Conservation (phyloP, 92 coral and sea anemone genomes). For the Heliopora coerulea region DNA sequence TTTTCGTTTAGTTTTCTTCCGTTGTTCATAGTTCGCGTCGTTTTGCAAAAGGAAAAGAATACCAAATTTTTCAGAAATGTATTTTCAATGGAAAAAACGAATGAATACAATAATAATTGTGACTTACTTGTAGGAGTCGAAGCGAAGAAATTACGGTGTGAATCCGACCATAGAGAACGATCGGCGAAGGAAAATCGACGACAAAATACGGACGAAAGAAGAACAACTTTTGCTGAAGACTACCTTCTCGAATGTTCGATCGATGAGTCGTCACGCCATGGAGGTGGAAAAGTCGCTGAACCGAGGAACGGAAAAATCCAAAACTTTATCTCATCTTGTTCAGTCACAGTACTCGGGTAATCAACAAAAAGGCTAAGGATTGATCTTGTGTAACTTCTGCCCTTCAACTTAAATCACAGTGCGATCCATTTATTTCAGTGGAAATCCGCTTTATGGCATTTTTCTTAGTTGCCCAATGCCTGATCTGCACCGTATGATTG, state of each 20-base stretch:
- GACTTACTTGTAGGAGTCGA: slow-evolving; percentile 58
- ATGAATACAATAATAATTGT: neutral
- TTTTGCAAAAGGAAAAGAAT: no score
- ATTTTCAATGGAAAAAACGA: neutral
- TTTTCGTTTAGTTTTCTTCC: no score
- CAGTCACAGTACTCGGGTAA: slow-evolving; percentile 52
- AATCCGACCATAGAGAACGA: slow-evolving; percentile 71
- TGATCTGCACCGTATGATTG: no score
- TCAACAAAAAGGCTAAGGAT: no score
- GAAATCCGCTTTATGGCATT: neutral
- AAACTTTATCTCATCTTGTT: slow-evolving; percentile 71
- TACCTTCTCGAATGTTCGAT: slow-evolving; percentile 77
- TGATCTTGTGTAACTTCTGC: no score
- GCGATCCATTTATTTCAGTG: neutral
- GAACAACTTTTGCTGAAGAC: slow-evolving; percentile 64
- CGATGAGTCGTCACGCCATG: slow-evolving; percentile 89
- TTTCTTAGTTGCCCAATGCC: no score
- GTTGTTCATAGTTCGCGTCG: no score
- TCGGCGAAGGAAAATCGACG: slow-evolving; percentile 62
- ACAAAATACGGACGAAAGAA: slow-evolving; percentile 68
- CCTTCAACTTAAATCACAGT: no score
- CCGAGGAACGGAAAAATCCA: slow-evolving; percentile 78
- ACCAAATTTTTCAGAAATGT: neutral
- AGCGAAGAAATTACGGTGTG: slow-evolving; percentile 69
- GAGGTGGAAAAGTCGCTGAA: slow-evolving; percentile 94